These are phyloP conservation scores for Lordiphosa mommai DNA, from an alignment of 1,140 invertebrate species.

Conservation along the genomic window DNA sequence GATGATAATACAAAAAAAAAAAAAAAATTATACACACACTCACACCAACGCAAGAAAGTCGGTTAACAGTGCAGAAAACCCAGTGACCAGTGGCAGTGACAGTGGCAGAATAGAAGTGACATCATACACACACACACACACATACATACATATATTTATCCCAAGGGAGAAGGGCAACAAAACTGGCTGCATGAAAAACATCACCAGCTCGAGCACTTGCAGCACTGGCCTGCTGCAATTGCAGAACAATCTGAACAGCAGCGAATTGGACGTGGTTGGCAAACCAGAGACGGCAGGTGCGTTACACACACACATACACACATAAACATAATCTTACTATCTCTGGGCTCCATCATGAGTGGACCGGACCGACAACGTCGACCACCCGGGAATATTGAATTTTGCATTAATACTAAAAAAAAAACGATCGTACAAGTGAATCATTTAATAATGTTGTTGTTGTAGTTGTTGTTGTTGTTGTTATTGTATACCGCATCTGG, in stretches of 20 bases:
- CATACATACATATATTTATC: conserved; percentile 2
- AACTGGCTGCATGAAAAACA: conserved; percentile 79
- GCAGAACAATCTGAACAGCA: conserved; percentile 73
- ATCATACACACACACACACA: conserved; percentile 27
- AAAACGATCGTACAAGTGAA: too few species aligned
- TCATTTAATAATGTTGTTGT: too few species aligned
- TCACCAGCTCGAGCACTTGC: conserved; percentile 76
- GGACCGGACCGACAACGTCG: too few species aligned
- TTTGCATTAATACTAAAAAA: too few species aligned
- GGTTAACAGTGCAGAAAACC: too few species aligned
- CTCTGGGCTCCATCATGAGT: background rate
- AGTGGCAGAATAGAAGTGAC: conserved; percentile 13
- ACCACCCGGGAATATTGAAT: too few species aligned
- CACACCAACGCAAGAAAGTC: background rate
- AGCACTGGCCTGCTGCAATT: conserved; percentile 75
- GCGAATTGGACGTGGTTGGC: conserved; percentile 64
- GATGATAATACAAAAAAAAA: conserved; percentile 2
- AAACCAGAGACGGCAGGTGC: conserved; percentile 64
- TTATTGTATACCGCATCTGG: too few species aligned
- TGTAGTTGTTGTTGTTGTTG: too few species aligned
- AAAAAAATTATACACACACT: conserved; percentile 1
- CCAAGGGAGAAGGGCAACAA: conserved; percentile 2
- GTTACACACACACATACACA: conserved; percentile 22
- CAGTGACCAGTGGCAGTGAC: conserved; percentile 2
- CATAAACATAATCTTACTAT: background rate